Evolutionary conservation across 2,888 invertebrate genomes (phyloP), one percentile per base, ranked within the genome.

Genomic region (Marronus borbonicus): DNA sequence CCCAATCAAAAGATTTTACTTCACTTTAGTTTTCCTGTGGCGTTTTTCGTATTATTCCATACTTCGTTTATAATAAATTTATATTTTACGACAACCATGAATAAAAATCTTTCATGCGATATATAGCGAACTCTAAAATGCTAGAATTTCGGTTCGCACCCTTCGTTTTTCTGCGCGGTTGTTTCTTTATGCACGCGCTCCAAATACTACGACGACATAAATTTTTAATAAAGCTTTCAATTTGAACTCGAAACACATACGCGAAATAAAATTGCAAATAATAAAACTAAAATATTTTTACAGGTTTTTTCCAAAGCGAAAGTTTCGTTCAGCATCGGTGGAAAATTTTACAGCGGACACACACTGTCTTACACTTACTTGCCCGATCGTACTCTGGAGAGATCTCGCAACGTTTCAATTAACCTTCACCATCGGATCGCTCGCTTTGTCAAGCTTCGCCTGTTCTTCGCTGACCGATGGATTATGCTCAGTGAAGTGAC

Each of bases 401-500:
- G 91, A 83, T 92, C 94, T 0, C 89, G 94, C 74, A 93, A 93
- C 87, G 93, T 95, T 65, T 90, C 92, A 82, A 92, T 95, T 81
- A 90, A 90, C 79, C 89, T 95, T 58, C 91, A 92, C 84, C 91
- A 92, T 82, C 89, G 92, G 78, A 86, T 92, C 3, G 94, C 92
- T 44, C 90, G 89, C 81, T 92, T 90, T 85, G 89, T 94, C 82
- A 92, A 91, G 88, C 86, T 92, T 82, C 90, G 92, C 79, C 89
- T 94, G 62, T 91, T 91, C 86, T 95, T 94, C 85, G 93, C 92
- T 69, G 90, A 92, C 74, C 90, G 91, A 77, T 94, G 94, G 94
- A 91, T 95, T 84, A 92, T 94, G 90, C 90, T 95, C 82, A 92
- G 93, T 85, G 94, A 95, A 88, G 91, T 94, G 78, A 88, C 89